Evolutionary conservation across 2,888 invertebrate genomes (phyloP).

Genomic region (Pherbina coryleti): DNA sequence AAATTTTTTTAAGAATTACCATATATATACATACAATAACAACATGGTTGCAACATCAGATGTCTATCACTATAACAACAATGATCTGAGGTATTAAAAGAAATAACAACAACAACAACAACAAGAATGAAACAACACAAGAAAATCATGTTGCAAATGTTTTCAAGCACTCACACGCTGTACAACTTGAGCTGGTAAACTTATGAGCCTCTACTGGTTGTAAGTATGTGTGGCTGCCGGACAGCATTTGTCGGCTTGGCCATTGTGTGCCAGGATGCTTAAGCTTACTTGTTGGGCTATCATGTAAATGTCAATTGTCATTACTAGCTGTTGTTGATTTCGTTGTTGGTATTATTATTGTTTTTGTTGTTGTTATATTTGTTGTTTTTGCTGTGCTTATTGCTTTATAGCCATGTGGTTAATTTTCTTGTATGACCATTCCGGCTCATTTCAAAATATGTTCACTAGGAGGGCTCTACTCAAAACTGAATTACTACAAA

Average conservation of each 20-base stretch:
- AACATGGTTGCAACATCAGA: not conserved
- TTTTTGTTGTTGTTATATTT: not conserved
- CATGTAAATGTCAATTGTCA: conserved; percentile 41
- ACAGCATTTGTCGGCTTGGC: not conserved
- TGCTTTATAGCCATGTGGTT: conserved; percentile 11
- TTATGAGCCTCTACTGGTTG: not conserved
- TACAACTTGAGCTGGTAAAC: not conserved
- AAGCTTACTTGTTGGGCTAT: not conserved
- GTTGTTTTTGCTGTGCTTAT: conserved; percentile 12
- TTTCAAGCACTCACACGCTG: not conserved
- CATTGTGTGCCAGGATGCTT: not conserved
- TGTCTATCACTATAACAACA: not conserved
- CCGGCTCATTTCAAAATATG: conserved; percentile 15
- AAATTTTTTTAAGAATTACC: not conserved
- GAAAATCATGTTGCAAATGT: conserved; percentile 8
- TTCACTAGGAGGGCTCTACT: not conserved
- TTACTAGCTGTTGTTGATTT: not conserved
- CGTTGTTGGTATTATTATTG: too few species aligned
- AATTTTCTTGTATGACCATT: conserved; percentile 13
- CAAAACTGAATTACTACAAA: not conserved
- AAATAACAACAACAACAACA: not conserved
- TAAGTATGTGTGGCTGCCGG: not conserved
- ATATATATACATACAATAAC: not conserved
- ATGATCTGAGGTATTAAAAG: not conserved
- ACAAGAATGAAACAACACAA: not conserved